Conservation (phyloP, 2,888 invertebrate species). For the Ceramica pisi region DNA sequence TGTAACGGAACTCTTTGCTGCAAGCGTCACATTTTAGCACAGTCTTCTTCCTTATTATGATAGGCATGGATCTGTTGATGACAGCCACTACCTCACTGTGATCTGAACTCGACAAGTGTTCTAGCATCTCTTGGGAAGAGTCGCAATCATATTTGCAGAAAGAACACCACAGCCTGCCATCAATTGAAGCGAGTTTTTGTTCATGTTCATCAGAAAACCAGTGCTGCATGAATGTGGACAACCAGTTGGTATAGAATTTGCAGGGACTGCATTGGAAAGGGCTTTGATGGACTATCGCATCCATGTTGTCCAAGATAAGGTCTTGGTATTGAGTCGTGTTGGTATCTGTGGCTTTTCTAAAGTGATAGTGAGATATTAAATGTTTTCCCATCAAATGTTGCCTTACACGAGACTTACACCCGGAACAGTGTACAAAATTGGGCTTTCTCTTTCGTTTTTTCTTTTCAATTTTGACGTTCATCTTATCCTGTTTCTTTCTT, state of each 20-base stretch:
- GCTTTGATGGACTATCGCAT: constrained; percentile 94
- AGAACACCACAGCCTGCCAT: constrained; percentile 93
- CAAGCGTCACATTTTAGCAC: constrained; percentile 93
- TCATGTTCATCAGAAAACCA: constrained; percentile 93
- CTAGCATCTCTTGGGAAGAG: constrained; percentile 92
- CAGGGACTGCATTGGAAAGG: constrained; percentile 97
- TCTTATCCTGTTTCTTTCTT: constrained; percentile 70
- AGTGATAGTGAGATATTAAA: constrained; percentile 96
- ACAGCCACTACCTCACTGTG: constrained; percentile 94
- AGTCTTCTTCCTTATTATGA: constrained; percentile 93
- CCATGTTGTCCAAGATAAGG: constrained; percentile 94
- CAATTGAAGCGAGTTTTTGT: constrained; percentile 84
- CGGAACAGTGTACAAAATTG: constrained; percentile 92
- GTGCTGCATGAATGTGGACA: constrained; percentile 93
- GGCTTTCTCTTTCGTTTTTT: constrained; percentile 90
- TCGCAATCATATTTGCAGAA: constrained; percentile 93
- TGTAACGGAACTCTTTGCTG: constrained; percentile 93
- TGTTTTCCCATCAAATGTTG: constrained; percentile 95
- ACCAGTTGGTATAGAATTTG: constrained; percentile 95
- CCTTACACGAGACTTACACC: constrained; percentile 93
- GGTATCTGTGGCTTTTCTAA: constrained; percentile 92
- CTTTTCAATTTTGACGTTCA: constrained; percentile 72
- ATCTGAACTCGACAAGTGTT: constrained; percentile 92
- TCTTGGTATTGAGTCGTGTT: constrained; percentile 90
- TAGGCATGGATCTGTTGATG: constrained; percentile 95